A percentile compares a stretch with the other conserved stretches of the same genome.
phyloP scores from a whole-genome alignment of 2,797 vertebrate species.

The Eremophila alpestris region DNA sequence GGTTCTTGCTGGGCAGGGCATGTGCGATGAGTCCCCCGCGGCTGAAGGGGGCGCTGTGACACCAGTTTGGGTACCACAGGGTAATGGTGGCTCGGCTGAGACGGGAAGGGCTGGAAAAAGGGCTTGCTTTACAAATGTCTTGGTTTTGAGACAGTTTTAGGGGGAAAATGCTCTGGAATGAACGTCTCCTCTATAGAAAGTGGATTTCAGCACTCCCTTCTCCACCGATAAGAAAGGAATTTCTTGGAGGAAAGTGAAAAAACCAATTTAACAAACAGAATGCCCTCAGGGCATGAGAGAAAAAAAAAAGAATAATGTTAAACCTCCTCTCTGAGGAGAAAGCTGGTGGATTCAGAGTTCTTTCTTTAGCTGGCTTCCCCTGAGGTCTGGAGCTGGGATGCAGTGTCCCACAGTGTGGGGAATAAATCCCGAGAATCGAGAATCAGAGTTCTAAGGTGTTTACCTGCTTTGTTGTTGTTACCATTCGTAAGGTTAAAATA shows the following conservation, averaged over 20 bases:
- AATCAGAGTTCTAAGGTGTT: no score
- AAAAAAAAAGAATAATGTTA: not conserved
- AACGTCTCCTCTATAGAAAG: not conserved
- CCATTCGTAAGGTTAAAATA: no score
- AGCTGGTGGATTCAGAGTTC: not conserved
- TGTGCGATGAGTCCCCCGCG: not conserved
- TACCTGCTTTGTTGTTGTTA: no score
- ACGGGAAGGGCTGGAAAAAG: not conserved
- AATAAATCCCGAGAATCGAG: no score
- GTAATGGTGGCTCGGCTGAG: fast-evolving
- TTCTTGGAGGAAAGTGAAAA: not conserved
- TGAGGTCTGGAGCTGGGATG: not conserved
- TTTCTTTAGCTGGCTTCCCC: not conserved
- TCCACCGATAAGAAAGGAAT: no score
- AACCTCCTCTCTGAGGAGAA: not conserved
- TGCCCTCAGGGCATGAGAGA: fast-evolving
- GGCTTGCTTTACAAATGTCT: not conserved
- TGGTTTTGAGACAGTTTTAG: not conserved
- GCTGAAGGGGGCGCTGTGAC: not conserved
- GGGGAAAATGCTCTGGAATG: not conserved
- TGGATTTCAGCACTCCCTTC: not conserved
- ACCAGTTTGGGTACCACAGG: fast-evolving
- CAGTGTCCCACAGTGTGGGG: no score
- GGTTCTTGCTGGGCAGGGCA: not conserved
- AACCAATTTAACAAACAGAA: not conserved